A percentile compares a stretch with the other conserved stretches of the same genome.
These are phyloP conservation scores for Athetis lepigone DNA, from an alignment of 2,888 invertebrate genomes.

Conservation along the genomic window DNA sequence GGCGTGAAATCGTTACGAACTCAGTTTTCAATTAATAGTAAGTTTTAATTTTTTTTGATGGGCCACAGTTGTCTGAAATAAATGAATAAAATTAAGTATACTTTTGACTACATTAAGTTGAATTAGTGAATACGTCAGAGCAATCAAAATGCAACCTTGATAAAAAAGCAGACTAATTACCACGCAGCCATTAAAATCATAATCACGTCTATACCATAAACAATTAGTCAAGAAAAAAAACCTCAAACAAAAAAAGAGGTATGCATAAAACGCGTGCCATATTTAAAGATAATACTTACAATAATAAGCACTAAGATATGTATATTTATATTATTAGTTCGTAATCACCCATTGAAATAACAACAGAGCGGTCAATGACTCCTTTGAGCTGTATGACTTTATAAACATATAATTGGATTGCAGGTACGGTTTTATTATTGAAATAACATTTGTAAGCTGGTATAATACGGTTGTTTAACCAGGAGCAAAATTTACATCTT, in stretches of 20 bases:
- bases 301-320: constrained; percentile 31
- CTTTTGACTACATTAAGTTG: no score
- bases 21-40: no score
- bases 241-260: constrained; percentile 4
- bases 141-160: constrained; percentile 4
- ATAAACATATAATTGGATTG: constrained; percentile 56
- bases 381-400: constrained; percentile 57
- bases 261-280: neutral
- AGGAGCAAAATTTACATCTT: constrained; percentile 9
- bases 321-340: no score
- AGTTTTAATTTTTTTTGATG: no score
- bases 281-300: constrained; percentile 22
- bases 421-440: constrained; percentile 58
- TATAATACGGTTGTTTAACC: constrained; percentile 28
- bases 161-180: constrained; percentile 7
- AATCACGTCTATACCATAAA: constrained; percentile 17
- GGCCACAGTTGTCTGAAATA: no score
- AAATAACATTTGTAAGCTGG: constrained; percentile 43
- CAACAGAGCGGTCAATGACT: constrained; percentile 63
- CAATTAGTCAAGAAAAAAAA: constrained; percentile 18
- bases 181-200: neutral
- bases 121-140: neutral
- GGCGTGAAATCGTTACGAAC: no score
- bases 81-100: no score
- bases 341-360: constrained; percentile 55